phyloP scores from a whole-genome alignment of 2,113 vertebrate species.

The Trogon surrucura region DNA sequence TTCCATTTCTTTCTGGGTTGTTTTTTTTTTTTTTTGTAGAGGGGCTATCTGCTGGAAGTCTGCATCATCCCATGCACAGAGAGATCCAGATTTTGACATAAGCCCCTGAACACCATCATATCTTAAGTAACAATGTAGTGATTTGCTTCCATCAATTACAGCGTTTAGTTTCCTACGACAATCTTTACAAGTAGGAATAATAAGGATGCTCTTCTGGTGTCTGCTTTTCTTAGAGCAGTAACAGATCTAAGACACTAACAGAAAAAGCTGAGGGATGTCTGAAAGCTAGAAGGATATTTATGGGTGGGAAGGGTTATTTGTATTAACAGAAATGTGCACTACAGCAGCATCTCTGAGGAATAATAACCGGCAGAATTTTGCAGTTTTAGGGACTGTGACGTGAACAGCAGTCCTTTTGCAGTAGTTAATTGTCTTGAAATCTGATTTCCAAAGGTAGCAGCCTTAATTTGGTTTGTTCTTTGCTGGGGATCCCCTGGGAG shows the following conservation, averaged over 20 bases:
- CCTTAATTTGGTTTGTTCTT: slow-evolving; percentile 44
- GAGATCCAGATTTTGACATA: neutral
- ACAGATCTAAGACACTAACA: neutral
- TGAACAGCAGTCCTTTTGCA: neutral
- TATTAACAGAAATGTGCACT: neutral
- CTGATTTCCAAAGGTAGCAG: slow-evolving; percentile 42
- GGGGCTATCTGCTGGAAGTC: slow-evolving; percentile 31
- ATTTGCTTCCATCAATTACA: neutral
- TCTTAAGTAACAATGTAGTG: neutral
- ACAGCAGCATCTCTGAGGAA: neutral
- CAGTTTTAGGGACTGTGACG: neutral
- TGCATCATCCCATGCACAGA: neutral
- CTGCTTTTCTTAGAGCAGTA: neutral
- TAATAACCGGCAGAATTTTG: neutral
- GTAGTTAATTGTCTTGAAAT: slow-evolving; percentile 42
- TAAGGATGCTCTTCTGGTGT: neutral
- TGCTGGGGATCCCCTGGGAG: neutral
- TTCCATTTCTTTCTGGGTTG: neutral
- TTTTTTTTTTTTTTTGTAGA: neutral
- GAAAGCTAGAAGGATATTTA: neutral
- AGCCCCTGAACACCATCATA: neutral
- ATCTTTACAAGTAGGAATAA: neutral
- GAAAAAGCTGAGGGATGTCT: neutral
- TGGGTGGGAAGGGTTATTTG: neutral
- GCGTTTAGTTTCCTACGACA: neutral